Conservation (phyloP, 2,113 vertebrate species). For the Heterotis niloticus region DNA sequence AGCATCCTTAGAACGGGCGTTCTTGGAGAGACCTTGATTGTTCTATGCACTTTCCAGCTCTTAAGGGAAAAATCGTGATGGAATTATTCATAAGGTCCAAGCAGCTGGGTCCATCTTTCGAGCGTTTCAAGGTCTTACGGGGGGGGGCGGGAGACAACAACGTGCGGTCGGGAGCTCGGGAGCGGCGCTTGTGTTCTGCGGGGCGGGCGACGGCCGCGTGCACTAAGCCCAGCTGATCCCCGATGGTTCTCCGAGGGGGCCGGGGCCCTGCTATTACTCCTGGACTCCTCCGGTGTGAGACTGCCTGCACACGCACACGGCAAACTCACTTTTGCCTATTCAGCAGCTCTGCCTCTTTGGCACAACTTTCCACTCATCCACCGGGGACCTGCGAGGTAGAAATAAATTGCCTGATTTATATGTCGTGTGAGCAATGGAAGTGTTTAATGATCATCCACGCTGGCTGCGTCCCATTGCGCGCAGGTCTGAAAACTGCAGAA, state of each 20-base stretch:
- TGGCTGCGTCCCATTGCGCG: constrained; percentile 40
- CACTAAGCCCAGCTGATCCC: constrained; percentile 64
- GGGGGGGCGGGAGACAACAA: constrained; percentile 37
- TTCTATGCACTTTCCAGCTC: constrained; percentile 35
- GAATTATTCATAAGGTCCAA: constrained; percentile 60
- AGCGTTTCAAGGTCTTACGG: constrained; percentile 54
- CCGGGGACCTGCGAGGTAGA: constrained; percentile 55
- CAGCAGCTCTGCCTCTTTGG: constrained; percentile 56
- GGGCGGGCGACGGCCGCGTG: constrained; percentile 48
- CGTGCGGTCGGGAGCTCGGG: constrained; percentile 34
- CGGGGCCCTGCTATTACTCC: constrained; percentile 56
- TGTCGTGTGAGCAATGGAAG: constrained; percentile 49
- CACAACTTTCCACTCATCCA: constrained; percentile 56
- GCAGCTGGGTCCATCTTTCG: constrained; percentile 45
- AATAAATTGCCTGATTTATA: constrained; percentile 65
- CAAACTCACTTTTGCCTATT: constrained; percentile 48
- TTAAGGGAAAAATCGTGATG: constrained; percentile 38
- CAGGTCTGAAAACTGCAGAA: constrained; percentile 9
- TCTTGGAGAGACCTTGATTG: constrained; percentile 40
- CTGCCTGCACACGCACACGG: constrained; percentile 52
- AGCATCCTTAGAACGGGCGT: not conserved
- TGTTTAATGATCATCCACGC: constrained; percentile 56
- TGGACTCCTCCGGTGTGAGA: constrained; percentile 49
- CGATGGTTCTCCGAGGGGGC: constrained; percentile 56
- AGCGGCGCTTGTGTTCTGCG: constrained; percentile 17